These are phyloP conservation scores for Etia nguti DNA, from an alignment of 2,113 vertebrate species.

Conservation along the genomic window DNA sequence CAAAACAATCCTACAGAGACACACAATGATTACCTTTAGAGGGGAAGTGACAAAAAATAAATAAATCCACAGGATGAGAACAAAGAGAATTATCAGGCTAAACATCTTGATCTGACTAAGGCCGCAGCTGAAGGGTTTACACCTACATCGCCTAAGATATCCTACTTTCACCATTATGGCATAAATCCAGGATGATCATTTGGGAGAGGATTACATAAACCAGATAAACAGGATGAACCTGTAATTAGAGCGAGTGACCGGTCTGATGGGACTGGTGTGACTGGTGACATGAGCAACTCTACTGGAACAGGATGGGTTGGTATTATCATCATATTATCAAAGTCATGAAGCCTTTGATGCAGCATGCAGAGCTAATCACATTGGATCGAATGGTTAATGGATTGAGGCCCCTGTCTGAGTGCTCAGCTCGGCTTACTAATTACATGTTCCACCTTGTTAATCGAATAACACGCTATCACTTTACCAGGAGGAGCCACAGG, in stretches of 20 bases:
- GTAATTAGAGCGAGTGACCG: neutral
- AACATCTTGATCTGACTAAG: neutral
- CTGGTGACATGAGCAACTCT: neutral
- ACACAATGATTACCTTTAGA: neutral
- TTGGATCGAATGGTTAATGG: neutral
- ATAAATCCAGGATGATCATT: neutral
- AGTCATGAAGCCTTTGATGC: neutral
- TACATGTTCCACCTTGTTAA: conserved; percentile 22
- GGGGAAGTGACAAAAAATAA: neutral
- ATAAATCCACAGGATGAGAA: neutral
- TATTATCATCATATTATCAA: neutral
- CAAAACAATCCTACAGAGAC: neutral
- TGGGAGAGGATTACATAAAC: neutral
- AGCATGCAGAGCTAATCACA: neutral
- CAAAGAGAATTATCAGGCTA: neutral
- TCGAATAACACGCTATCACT: conserved; percentile 4
- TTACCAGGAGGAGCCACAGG: neutral
- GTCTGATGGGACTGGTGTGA: neutral
- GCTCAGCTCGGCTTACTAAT: neutral
- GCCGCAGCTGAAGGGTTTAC: neutral
- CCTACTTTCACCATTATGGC: neutral
- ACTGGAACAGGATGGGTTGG: neutral
- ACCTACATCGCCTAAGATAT: neutral
- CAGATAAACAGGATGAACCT: neutral
- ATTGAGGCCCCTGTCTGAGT: neutral